Base-by-base conservation (phyloP, 2,888 invertebrate species). In the Stegophylla sp. region DNA sequence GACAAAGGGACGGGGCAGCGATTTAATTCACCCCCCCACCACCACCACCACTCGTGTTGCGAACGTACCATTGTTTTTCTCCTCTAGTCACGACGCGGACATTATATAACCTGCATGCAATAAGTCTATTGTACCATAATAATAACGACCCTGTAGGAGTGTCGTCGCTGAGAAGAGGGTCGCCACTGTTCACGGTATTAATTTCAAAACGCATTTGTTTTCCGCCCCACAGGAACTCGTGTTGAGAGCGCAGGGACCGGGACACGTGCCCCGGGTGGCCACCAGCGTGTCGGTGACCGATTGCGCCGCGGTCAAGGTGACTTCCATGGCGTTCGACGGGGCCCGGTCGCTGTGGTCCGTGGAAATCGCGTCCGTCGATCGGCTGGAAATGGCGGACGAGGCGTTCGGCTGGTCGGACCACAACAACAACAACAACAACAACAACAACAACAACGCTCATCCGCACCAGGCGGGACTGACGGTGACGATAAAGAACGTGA, bases 221-320 rank as follows among this genome's bases (percentile, higher is more conserved):
- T 76, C 79, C 72, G 66, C 76, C 28, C 83, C 82, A 12, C 82
- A 84, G 84, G 82, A 83, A 10, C 66, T 84, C 23, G 67, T 75
- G 15, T 81, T 84, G 28, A 82, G 82, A 64, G 79, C 81, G 28
- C 74, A 75, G 20, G 83, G 83, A 12, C 82, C 81, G 34, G 83
- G 82, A 20, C 82, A 82, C 69, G 71, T 83, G 17, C 84, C 83
- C 0, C 85, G 88, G 10, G 88, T 88, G 69, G 88, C 89, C 15
- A 89, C 89, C 76, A 88, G 88, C 81, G 91, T 94, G 84, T 88
- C 89, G 83, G 89, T 94, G 82, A 88, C 89, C 82, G 90, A 91
- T 85, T 94, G 94, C 86, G 88, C 88, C 73, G 87, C 88, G 48
- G 89, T 92, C 5, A 88, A 87, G 71, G 90, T 93, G 83, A 87